Evolutionary conservation across 2,113 vertebrate genomes (phyloP).

Genomic region (Crotophaga sulcirostris): DNA sequence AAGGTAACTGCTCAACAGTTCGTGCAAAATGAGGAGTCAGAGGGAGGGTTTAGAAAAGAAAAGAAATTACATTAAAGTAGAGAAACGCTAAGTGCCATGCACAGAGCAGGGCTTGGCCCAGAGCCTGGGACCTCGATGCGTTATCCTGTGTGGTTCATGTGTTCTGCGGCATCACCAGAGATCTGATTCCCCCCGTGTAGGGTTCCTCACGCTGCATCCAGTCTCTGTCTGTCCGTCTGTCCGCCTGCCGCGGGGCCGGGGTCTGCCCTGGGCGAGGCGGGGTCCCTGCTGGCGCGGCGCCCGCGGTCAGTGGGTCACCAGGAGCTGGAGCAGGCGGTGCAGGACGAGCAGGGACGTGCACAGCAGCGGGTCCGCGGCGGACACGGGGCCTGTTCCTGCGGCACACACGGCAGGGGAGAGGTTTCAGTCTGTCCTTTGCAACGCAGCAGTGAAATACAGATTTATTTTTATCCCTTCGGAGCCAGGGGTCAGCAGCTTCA

Average conservation of each 20-base stretch:
- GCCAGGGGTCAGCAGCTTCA: conserved; percentile 52
- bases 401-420: background rate
- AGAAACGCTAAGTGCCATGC: conserved; percentile 76
- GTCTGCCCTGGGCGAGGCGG: conserved; percentile 11
- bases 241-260: background rate
- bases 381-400: conserved; percentile 81
- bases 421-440: conserved; percentile 47
- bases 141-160: conserved; percentile 74
- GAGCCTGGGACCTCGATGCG: conserved; percentile 79
- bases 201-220: conserved; percentile 81
- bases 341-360: conserved; percentile 82
- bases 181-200: conserved; percentile 67
- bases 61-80: conserved; percentile 65
- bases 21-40: conserved; percentile 79
- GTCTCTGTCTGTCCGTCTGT: conserved; percentile 71
- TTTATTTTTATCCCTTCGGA: conserved; percentile 63
- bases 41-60: conserved; percentile 71
- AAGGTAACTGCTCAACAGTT: conserved; percentile 78
- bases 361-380: conserved; percentile 79
- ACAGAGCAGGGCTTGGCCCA: conserved; percentile 74
- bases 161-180: conserved; percentile 77
- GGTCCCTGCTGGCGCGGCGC: conserved; percentile 32
- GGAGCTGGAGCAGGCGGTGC: conserved; percentile 83
- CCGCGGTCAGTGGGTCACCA: conserved; percentile 81
- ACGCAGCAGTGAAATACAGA: conserved; percentile 35